Percentiles rank a stretch among this genome's conserved stretches.
Conservation (phyloP, 2,797 vertebrate species). For the Sebastes oblongus region DNA sequence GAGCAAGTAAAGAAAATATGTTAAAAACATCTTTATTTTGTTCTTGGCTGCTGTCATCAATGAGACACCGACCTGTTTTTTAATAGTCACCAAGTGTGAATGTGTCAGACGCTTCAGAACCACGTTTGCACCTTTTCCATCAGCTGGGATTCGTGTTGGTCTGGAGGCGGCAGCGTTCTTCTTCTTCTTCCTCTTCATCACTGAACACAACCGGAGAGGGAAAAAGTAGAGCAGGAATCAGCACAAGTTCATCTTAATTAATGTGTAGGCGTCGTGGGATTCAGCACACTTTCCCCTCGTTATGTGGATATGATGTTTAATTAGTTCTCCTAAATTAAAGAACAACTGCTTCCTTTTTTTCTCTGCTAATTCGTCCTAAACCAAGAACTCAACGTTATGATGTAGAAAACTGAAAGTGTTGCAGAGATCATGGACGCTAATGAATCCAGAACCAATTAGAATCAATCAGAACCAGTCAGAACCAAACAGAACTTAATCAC, state of each 20-base stretch:
- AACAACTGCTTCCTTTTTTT: slow-evolving; percentile 34
- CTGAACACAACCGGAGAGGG: not conserved
- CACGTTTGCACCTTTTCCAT: not conserved
- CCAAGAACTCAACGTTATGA: not conserved
- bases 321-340: slow-evolving; percentile 67
- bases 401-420: not conserved
- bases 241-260: slow-evolving; percentile 55
- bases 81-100: slow-evolving; percentile 26
- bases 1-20: not conserved
- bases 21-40: slow-evolving; percentile 17
- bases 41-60: not conserved
- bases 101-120: slow-evolving; percentile 27
- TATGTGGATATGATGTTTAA: slow-evolving; percentile 66
- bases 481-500: too few relatives aligned
- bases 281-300: slow-evolving; percentile 23
- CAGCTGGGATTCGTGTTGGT: not conserved
- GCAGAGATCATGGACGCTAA: too few relatives aligned
- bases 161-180: slow-evolving; percentile 4
- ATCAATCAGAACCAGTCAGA: too few relatives aligned
- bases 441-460: too few relatives aligned
- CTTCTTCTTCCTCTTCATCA: not conserved
- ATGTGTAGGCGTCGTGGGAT: slow-evolving; percentile 37
- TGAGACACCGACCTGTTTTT: slow-evolving; percentile 16
- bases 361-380: slow-evolving; percentile 5
- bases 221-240: slow-evolving; percentile 37